Evolutionary conservation across 2,113 vertebrate species (phyloP), one percentile per base, ranked within the genome.

Genomic region (Cacatua alba): DNA sequence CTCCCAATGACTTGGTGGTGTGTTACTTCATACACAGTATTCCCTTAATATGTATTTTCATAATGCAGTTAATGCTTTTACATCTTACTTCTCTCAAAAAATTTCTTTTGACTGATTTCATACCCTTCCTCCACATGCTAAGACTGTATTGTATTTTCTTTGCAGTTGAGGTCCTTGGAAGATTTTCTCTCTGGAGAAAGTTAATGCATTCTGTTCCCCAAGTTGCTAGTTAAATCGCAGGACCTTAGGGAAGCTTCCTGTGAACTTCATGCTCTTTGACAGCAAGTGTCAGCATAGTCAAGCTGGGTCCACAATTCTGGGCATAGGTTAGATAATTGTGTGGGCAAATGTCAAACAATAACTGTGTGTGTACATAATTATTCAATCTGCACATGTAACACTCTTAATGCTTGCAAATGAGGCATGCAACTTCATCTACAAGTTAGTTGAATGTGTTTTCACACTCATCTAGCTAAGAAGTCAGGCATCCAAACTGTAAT

Each of bases 301-400:
- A 95, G 53, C n/a, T 86, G 19, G n/a, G 89, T 92, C 43, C 82
- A 80, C 67, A 90, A 68, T 96, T 96, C 80, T 49, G 95, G 59
- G 67, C 86, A 92, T 48, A 91, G 78, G 89, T 91, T 84, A 95
- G 86, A 93, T 96, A 94, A 92, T 67, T 83, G 77, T 92, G 77
- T 83, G 86, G 82, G 63, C 78, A 95, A 96, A 97, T 95, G 95
- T 93, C 86, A 95, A 90, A 94, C 0, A 10, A 81, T 78, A 90
- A 83, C 31, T 84, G 10, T 88, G 25, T 69, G 33, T 90, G 55
- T 95, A 95, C 48, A 67, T 97, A 96, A 97, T 97, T 97, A 97
- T 91, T 91, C 62, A 95, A 88, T 97, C 72, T 96, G 65, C 43
- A 78, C 46, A 68, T 64, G 31, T 82, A 89, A 83, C 72, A 69